Conservation (phyloP, 2,113 vertebrate species). For the Lepus europaeus region DNA sequence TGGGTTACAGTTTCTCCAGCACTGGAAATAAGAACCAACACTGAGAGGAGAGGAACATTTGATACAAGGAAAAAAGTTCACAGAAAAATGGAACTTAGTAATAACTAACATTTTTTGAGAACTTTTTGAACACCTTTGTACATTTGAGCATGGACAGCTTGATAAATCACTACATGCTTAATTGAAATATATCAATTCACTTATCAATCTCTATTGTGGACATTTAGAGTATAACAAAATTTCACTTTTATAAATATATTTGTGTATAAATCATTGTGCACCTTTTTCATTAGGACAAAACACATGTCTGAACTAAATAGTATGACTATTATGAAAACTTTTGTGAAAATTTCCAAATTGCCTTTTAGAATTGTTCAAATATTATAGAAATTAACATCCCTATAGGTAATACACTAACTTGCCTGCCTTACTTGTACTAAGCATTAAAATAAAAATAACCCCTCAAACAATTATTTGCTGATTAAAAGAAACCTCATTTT, state of each 20-base stretch:
- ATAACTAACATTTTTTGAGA: too few relatives aligned
- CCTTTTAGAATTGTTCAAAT: conserved; percentile 35
- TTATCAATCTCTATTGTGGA: neutral
- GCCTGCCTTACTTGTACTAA: neutral
- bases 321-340: neutral
- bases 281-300: neutral
- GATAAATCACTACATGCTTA: neutral
- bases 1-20: neutral
- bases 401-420: neutral
- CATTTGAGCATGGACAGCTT: neutral
- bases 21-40: neutral
- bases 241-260: neutral
- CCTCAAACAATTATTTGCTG: neutral
- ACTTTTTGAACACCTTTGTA: too few relatives aligned
- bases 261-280: neutral
- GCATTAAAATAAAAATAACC: neutral
- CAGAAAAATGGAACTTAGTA: neutral
- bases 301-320: neutral
- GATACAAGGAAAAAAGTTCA: too few relatives aligned
- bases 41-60: neutral
- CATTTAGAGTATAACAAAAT: neutral
- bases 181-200: neutral
- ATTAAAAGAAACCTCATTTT: neutral
- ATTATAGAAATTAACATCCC: neutral
- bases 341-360: conserved; percentile 38